Evolutionary conservation across 2,888 invertebrate genomes (phyloP), one percentile per base, ranked within the genome.

Genomic region (Heliconius cydno): DNA sequence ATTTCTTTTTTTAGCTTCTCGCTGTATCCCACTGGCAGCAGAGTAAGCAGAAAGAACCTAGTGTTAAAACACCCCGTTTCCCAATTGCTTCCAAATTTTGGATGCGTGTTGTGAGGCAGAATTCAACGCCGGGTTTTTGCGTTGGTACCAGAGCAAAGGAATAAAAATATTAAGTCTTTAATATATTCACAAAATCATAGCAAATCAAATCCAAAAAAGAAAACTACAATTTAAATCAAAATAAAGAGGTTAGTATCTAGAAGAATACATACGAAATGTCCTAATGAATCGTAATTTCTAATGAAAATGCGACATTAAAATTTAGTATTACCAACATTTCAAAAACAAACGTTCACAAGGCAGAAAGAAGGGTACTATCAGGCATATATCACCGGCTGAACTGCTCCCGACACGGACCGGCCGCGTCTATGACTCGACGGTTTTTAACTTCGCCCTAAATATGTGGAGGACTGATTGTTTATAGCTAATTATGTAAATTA

Each of bases 381-480:
- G 41, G 41, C 3, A 79, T 79, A 77, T 75, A 77, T 81, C 79
- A 81, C 74, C 34, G 41, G 41, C 46, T 28, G 73, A 73, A 79
- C 77, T 72, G 57, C 63, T 66, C 60, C 46, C 34, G 78, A 75
- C 80, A 25, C 68, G n/a, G 74, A 77, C 60, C 46, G 74, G 74
- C 74, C 80, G 70, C 78, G 78, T 78, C 74, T 80, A 75, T 80
- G 81, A 80, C 76, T 81, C 80, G 80, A 34, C 81, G 81, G 79
- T 80, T 81, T 80, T 75, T 75, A 81, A 76, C 77, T 38, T 70
- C 65, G 74, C 71, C 74, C 74, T 60, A 74, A 67, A 74, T 73
- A 78, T 74, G 71, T 77, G 46, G 57, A 65, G 25, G 38, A n/a
- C 46, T 57, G 71, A 73, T 78, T 38, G 67, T 74, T 74, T 68